A percentile compares a stretch with the other conserved stretches of the same genome.
Conservation (phyloP, 1,140 invertebrate species). For the Hirudo medicinalis region DNA sequence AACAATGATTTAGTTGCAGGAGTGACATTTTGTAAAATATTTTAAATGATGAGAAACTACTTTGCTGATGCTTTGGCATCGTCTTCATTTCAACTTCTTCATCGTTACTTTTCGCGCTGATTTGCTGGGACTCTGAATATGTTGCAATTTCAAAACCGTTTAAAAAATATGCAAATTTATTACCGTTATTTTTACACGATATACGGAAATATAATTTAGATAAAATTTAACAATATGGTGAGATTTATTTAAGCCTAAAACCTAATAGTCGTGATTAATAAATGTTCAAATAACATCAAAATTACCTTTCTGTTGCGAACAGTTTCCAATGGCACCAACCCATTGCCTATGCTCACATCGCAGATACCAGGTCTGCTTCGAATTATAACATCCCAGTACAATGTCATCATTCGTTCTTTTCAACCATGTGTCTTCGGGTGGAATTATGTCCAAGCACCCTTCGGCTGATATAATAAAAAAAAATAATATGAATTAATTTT, state of each 20-base stretch:
- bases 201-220: too few species aligned
- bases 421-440: constrained; percentile 13
- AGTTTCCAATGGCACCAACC: constrained; percentile 15
- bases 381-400: constrained; percentile 3
- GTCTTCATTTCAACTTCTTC: too few species aligned
- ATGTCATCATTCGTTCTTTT: constrained; percentile 7
- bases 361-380: constrained; percentile 12
- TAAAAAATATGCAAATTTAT: too few species aligned
- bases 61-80: too few species aligned
- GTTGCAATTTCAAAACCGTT: not conserved
- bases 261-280: too few species aligned
- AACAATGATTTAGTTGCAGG: not conserved
- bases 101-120: not conserved
- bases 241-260: too few species aligned
- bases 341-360: not conserved
- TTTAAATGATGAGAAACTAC: not conserved
- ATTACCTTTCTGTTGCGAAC: not conserved
- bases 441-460: constrained; percentile 11
- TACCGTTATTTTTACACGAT: too few species aligned
- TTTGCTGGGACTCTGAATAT: not conserved
- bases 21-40: not conserved
- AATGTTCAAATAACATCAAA: not conserved
- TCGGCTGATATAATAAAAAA: not conserved
- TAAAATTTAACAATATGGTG: too few species aligned
- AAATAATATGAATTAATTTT: too few species aligned